Percentiles rank a stretch among this genome's conserved stretches.
Evolutionary conservation across 2,113 vertebrate species (phyloP).

Genomic region (Chlorodrepanis virens): DNA sequence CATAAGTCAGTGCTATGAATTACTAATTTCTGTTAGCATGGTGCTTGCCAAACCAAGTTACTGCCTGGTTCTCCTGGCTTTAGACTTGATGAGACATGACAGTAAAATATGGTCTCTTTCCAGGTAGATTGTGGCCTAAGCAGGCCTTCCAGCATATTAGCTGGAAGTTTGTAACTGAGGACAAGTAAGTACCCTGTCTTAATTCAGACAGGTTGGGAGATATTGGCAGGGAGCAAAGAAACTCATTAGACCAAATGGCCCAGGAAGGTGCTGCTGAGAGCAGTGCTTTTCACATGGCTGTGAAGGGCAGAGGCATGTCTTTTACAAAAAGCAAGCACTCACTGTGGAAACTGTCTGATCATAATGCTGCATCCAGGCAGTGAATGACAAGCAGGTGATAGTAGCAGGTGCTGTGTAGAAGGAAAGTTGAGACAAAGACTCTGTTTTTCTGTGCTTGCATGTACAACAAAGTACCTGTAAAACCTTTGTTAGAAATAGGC

Average conservation of each 20-base stretch:
- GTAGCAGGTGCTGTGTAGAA: neutral
- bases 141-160: neutral
- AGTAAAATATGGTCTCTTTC: neutral
- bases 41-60: neutral
- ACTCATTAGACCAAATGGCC: neutral
- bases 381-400: neutral
- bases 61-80: neutral
- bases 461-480: neutral
- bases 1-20: neutral
- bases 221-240: neutral
- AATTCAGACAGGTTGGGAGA: neutral
- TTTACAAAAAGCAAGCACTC: neutral
- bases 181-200: neutral
- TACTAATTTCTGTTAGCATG: neutral
- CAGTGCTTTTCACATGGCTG: neutral
- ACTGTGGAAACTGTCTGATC: neutral
- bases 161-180: neutral
- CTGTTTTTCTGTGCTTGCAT: neutral
- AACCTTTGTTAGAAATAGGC: neutral
- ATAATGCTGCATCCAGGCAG: neutral
- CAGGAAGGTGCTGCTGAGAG: neutral
- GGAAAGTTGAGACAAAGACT: neutral
- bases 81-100: neutral
- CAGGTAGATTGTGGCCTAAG: neutral
- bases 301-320: neutral